These are phyloP conservation scores for Drosophila cardini DNA, from an alignment of 1,140 invertebrate species.

Conservation along the genomic window DNA sequence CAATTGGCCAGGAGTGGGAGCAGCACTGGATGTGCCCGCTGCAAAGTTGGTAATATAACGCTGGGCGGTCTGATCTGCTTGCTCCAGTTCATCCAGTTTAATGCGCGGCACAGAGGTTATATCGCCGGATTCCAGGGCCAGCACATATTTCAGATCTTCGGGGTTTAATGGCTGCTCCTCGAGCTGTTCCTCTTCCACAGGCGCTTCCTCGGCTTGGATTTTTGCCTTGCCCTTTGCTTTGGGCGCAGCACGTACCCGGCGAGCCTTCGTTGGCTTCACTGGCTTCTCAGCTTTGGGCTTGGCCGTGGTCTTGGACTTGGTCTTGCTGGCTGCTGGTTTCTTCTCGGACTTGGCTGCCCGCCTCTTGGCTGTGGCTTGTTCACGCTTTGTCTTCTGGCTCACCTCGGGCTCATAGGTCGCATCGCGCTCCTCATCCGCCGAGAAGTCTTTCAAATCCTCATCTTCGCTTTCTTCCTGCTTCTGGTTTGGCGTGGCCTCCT, in stretches of 20 bases:
- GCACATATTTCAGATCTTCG: slow-evolving; percentile 71
- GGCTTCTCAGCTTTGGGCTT: slow-evolving; percentile 52
- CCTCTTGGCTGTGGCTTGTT: slow-evolving; percentile 56
- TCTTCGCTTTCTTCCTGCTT: background rate
- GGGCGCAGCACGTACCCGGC: slow-evolving; percentile 5
- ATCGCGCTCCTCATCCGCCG: slow-evolving; percentile 66
- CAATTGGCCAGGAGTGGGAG: slow-evolving; percentile 1
- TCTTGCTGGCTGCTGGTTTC: slow-evolving; percentile 1
- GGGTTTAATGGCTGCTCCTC: slow-evolving; percentile 66
- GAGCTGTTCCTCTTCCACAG: background rate
- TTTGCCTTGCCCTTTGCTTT: slow-evolving; percentile 5
- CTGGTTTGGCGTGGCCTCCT: background rate
- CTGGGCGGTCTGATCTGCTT: slow-evolving; percentile 67
- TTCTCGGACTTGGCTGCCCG: slow-evolving; percentile 11
- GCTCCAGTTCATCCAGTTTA: slow-evolving; percentile 62
- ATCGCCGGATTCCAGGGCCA: slow-evolving; percentile 73
- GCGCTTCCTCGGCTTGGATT: slow-evolving; percentile 4
- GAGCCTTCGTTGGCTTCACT: slow-evolving; percentile 14
- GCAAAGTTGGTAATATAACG: slow-evolving; percentile 69
- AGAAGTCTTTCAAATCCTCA: slow-evolving; percentile 54
- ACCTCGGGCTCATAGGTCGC: slow-evolving; percentile 56
- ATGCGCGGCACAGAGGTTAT: slow-evolving; percentile 75
- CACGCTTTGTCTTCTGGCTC: slow-evolving; percentile 39
- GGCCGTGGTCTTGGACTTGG: slow-evolving; percentile 42
- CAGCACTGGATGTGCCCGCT: background rate